phyloP scores from a whole-genome alignment of 2,888 invertebrate genomes.

The Linnaemya tessellans region DNA sequence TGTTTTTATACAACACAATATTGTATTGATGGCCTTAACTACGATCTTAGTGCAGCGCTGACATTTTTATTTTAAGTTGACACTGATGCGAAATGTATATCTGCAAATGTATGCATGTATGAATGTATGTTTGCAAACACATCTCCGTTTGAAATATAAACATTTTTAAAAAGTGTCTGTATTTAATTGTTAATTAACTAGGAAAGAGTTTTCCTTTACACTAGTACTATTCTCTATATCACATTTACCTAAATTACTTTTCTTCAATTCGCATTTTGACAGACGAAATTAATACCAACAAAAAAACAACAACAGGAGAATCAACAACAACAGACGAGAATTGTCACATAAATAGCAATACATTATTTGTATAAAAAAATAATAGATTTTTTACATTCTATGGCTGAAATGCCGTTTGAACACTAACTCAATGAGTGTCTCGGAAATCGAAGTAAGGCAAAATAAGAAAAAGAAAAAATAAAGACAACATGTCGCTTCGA shows the following conservation, averaged over 20 bases:
- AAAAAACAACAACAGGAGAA: constrained; percentile 5
- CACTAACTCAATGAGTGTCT: constrained; percentile 43
- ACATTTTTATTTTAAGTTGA: too few species aligned
- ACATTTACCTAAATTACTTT: not conserved
- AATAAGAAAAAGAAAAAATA: not conserved
- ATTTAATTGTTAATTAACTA: not conserved
- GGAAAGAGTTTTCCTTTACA: not conserved
- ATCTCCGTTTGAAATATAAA: too few species aligned
- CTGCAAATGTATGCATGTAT: too few species aligned
- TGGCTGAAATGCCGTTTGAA: constrained; percentile 22
- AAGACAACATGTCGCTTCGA: constrained; percentile 11
- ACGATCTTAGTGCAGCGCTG: too few species aligned
- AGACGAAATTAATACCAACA: not conserved
- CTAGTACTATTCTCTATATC: too few species aligned
- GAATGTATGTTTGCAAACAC: too few species aligned
- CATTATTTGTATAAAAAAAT: constrained; percentile 20
- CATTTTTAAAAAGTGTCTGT: not conserved
- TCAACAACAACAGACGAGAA: constrained; percentile 52
- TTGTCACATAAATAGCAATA: constrained; percentile 39
- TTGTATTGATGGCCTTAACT: too few species aligned
- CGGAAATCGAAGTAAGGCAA: not conserved
- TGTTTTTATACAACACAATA: too few species aligned
- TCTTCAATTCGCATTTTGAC: not conserved
- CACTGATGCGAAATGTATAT: too few species aligned
- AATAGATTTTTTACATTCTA: constrained; percentile 17